Evolutionary conservation across 2,113 vertebrate genomes (phyloP).

Genomic region (Cynoglossus semilaevis): DNA sequence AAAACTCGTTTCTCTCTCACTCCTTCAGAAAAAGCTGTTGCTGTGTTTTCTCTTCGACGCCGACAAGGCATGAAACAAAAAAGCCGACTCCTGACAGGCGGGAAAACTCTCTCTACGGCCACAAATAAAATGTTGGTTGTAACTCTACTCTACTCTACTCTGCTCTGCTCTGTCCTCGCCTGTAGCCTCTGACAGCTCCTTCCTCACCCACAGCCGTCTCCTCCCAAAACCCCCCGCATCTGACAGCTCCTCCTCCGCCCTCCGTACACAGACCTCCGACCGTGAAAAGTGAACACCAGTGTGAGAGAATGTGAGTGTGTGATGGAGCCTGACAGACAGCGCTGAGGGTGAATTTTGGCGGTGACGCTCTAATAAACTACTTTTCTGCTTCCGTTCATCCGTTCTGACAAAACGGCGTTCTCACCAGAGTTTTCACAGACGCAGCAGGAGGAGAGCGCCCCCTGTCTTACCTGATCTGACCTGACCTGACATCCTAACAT

Average conservation of each 20-base stretch:
- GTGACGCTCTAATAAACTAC: conserved; percentile 73
- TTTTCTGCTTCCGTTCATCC: conserved; percentile 44
- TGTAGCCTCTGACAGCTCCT: conserved; percentile 50
- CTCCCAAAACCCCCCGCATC: conserved; percentile 28
- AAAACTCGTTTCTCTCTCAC: conserved; percentile 30
- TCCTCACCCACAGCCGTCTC: background rate
- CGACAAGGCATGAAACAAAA: conserved; percentile 44
- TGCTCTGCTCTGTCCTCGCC: conserved; percentile 58
- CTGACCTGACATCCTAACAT: background rate
- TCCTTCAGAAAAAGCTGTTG: conserved; percentile 22
- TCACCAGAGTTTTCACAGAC: conserved; percentile 30
- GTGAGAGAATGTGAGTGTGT: conserved; percentile 19
- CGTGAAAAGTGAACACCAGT: conserved; percentile 9
- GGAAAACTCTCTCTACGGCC: conserved; percentile 32
- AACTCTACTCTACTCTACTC: no score
- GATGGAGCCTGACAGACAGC: conserved; percentile 42
- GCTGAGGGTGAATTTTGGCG: conserved; percentile 52
- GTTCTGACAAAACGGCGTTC: conserved; percentile 16
- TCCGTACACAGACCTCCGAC: conserved; percentile 39
- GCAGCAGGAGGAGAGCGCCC: conserved; percentile 32
- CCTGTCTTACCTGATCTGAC: conserved; percentile 6
- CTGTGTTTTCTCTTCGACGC: conserved; percentile 44
- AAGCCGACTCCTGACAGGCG: conserved; percentile 50
- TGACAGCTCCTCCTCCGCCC: conserved; percentile 50
- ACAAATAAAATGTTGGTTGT: conserved; percentile 66